phyloP scores from a whole-genome alignment of 2,797 vertebrate genomes.

The Furcifer pardalis region DNA sequence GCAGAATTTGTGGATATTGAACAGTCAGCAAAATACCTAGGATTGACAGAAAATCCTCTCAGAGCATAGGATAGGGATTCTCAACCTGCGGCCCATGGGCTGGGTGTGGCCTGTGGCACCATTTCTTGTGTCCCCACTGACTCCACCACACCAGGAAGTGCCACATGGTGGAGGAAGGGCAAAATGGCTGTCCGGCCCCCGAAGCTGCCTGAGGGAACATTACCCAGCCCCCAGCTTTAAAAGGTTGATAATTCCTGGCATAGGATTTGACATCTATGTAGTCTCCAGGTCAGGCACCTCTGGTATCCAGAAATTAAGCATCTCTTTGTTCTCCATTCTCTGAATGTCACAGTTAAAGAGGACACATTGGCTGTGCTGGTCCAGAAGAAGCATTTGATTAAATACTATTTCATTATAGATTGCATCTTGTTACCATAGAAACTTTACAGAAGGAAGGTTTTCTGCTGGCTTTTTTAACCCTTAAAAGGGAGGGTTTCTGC shows the following conservation, averaged over 20 bases:
- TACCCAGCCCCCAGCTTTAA: too few species aligned
- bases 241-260: too few species aligned
- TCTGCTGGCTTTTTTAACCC: slow-evolving; percentile 68
- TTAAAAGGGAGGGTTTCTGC: slow-evolving; percentile 69
- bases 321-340: slow-evolving; percentile 54
- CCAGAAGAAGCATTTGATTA: slow-evolving; percentile 80
- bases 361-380: slow-evolving; percentile 71
- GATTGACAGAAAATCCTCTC: background rate
- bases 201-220: too few species aligned
- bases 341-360: slow-evolving; percentile 68
- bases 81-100: too few species aligned
- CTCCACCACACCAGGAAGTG: too few species aligned
- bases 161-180: too few species aligned
- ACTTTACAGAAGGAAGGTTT: slow-evolving; percentile 74
- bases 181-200: too few species aligned
- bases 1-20: too few species aligned
- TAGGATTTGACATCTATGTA: background rate
- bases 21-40: background rate
- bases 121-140: too few species aligned
- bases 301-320: slow-evolving; percentile 12
- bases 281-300: background rate
- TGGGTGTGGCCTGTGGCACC: too few species aligned
- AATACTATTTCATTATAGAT: slow-evolving; percentile 76
- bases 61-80: background rate
- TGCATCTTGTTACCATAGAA: slow-evolving; percentile 84